phyloP scores from a whole-genome alignment of 1,140 invertebrate species.

The Drosophila fuyamai region DNA sequence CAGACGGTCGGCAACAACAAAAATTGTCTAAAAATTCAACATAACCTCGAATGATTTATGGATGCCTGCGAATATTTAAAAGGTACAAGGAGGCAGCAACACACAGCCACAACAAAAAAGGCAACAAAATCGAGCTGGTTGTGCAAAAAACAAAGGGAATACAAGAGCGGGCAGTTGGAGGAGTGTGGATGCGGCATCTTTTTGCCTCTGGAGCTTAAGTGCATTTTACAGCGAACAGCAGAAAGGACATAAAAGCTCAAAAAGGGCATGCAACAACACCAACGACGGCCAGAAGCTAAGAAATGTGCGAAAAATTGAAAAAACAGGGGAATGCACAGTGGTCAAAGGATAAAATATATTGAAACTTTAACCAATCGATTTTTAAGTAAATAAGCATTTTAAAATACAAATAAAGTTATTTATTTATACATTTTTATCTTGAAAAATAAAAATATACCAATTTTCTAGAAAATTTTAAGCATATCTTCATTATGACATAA shows the following conservation, averaged over 20 bases:
- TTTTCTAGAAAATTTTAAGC: no score
- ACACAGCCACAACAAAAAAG: constrained; percentile 24
- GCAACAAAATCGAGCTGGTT: constrained; percentile 44
- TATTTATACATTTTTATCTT: no score
- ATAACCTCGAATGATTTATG: constrained; percentile 83
- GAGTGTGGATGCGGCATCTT: constrained; percentile 48
- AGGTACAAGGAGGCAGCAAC: constrained; percentile 61
- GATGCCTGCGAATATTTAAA: constrained; percentile 81
- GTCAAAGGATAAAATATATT: background rate
- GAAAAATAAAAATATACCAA: no score
- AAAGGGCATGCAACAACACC: constrained; percentile 70
- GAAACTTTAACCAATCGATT: background rate
- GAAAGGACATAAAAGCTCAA: constrained; percentile 81
- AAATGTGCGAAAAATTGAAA: constrained; percentile 75
- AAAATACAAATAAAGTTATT: no score
- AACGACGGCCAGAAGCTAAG: constrained; percentile 46
- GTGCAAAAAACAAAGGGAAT: constrained; percentile 52
- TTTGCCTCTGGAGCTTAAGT: constrained; percentile 64
- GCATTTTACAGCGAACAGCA: constrained; percentile 74
- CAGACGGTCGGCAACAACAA: constrained; percentile 58
- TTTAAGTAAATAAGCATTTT: no score
- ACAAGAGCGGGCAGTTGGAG: constrained; percentile 6
- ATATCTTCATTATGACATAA: no score
- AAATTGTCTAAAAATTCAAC: constrained; percentile 82
- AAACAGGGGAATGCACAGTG: constrained; percentile 49